Evolutionary conservation across 2,797 vertebrate genomes (phyloP), one percentile per base, ranked within the genome.

Genomic region (Sciurus vulgaris): DNA sequence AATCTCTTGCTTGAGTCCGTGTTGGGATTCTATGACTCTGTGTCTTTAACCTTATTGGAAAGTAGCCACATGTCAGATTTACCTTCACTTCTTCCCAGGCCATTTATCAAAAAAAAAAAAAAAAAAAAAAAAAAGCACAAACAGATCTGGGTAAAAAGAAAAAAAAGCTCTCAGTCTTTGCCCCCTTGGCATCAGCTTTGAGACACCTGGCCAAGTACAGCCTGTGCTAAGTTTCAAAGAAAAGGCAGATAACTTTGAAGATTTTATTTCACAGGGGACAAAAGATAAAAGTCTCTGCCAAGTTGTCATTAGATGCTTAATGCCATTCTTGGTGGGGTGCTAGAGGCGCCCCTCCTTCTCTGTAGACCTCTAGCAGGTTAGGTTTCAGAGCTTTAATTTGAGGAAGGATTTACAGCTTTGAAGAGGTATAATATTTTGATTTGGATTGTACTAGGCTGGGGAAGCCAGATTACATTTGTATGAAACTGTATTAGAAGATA

Each of bases 371-470:
- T 85, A 74, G 86, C 70, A 97, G 96, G 97, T 96, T 96, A 94
- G 78, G 78, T 92, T 92, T 97, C 84, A 1, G 77, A 83, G 88
- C 93, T 97, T 97, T 97, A 97, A 97, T 97, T 97, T 97, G 91
- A 95, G 89, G 87, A 94, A 96, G 82, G 97, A 96, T 97, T 97
- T 97, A 93, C 41, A 94, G 89, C 89, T 96, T 92, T 96, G 96
- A 97, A 96, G 70, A 96, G 83, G 56, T 73, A 93, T 91, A 97
- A 94, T 93, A 94, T 97, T 97, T 97, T 97, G 89, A 87, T 94
- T 93, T n/a, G 1, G 93, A 49, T 86, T 96, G 74, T 86, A 97
- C 56, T 78, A 96, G 92, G 81, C 96, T 97, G 90, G 54, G 69
- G 94, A 77, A 94, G 51, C 41, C 63, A 86, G 22, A 91, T 96